Evolutionary conservation across 2,888 invertebrate species (phyloP).

Genomic region (Drosophila lutescens): DNA sequence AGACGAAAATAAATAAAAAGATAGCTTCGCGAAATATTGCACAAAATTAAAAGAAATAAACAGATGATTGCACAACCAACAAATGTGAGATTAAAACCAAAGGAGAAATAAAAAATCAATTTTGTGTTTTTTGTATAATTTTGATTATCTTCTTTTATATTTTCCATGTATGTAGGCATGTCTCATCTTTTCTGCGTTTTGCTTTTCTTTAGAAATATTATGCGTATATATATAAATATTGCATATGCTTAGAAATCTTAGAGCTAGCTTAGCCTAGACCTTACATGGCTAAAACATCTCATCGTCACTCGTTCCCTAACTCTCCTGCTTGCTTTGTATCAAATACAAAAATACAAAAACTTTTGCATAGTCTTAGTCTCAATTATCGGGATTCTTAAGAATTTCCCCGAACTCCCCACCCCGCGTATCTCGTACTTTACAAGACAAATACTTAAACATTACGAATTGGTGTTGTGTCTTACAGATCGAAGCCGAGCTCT

Average conservation of each 20-base stretch:
- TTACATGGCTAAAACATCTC: slow-evolving; percentile 37
- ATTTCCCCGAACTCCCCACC: slow-evolving; percentile 17
- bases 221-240: slow-evolving; percentile 64
- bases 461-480: slow-evolving; percentile 50
- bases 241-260: slow-evolving; percentile 71
- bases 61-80: slow-evolving; percentile 59
- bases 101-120: slow-evolving; percentile 65
- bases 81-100: slow-evolving; percentile 43
- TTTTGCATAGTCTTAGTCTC: slow-evolving; percentile 68
- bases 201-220: slow-evolving; percentile 42
- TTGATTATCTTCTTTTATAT: slow-evolving; percentile 80
- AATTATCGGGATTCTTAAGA: slow-evolving; percentile 30
- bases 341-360: slow-evolving; percentile 77
- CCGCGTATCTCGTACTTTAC: slow-evolving; percentile 10
- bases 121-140: slow-evolving; percentile 63
- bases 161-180: slow-evolving; percentile 75
- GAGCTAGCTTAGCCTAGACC: slow-evolving; percentile 19
- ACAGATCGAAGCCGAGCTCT: slow-evolving; percentile 32
- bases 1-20: slow-evolving; percentile 4
- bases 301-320: slow-evolving; percentile 41
- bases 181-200: slow-evolving; percentile 44
- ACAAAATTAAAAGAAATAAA: slow-evolving; percentile 12
- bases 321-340: slow-evolving; percentile 60
- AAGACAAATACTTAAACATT: slow-evolving; percentile 40
- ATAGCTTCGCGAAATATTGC: slow-evolving; percentile 19